A percentile compares a stretch with the other conserved stretches of the same genome.
phyloP scores from a whole-genome alignment of 1,140 invertebrate species.

The Drosophila varians region DNA sequence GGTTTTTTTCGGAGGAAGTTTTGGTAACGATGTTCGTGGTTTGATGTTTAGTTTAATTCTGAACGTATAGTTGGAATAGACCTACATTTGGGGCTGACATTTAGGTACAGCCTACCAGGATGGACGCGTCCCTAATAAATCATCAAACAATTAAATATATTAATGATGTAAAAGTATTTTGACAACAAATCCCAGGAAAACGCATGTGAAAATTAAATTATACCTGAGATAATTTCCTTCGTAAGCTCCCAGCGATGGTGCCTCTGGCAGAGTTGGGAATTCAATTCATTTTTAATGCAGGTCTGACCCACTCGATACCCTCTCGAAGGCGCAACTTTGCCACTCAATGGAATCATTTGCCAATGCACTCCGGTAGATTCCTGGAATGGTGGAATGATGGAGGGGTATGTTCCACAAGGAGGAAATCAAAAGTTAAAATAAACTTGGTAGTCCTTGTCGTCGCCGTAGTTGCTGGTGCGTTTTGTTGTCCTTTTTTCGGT shows the following conservation, averaged over 20 bases:
- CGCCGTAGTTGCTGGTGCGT: slow-evolving; percentile 13
- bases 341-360: slow-evolving; percentile 56
- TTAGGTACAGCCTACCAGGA: no score
- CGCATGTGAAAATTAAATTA: slow-evolving; percentile 26
- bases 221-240: not conserved
- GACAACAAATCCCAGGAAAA: not conserved
- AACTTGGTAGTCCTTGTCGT: slow-evolving; percentile 60
- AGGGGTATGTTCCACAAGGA: slow-evolving; percentile 25
- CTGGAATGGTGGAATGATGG: not conserved
- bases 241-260: not conserved
- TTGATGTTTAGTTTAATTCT: no score
- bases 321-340: slow-evolving; percentile 57
- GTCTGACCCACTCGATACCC: slow-evolving; percentile 28
- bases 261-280: slow-evolving; percentile 25
- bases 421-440: slow-evolving; percentile 82
- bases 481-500: slow-evolving; percentile 58
- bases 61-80: no score
- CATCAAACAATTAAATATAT: no score
- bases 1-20: no score
- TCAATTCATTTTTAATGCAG: slow-evolving; percentile 75
- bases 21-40: no score
- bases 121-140: no score
- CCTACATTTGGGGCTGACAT: no score
- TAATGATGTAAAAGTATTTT: no score
- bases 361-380: slow-evolving; percentile 26